Conservation (phyloP, 64 coral and sea anemone genomes). For the Montipora efflorescens region DNA sequence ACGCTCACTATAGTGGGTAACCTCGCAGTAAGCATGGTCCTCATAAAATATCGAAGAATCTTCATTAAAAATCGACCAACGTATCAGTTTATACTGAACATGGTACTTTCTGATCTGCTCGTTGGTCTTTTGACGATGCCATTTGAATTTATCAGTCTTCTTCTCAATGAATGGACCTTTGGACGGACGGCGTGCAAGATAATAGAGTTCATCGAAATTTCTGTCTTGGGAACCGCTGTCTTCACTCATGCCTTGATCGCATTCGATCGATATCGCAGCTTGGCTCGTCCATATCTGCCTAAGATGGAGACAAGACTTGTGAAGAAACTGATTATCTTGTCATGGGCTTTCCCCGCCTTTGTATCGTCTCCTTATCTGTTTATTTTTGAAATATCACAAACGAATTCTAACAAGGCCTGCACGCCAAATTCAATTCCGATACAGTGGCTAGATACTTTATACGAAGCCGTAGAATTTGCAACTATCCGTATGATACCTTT, state of each 20-base stretch:
- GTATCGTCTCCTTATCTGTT: conserved; percentile 49
- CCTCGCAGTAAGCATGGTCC: background rate
- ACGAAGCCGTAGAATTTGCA: background rate
- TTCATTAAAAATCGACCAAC: conserved; percentile 43
- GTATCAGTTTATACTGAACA: conserved; percentile 60
- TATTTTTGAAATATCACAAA: background rate
- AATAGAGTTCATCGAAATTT: conserved; percentile 54
- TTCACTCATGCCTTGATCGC: conserved; percentile 54
- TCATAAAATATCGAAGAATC: background rate
- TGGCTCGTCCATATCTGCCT: conserved; percentile 57
- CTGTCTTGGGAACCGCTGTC: conserved; percentile 39
- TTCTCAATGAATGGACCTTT: conserved; percentile 50
- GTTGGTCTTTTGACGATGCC: conserved; percentile 49
- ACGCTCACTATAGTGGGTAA: conserved; percentile 13
- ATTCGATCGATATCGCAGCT: conserved; percentile 49
- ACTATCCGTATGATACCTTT: conserved; percentile 16
- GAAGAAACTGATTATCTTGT: conserved; percentile 17
- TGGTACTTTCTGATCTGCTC: conserved; percentile 39
- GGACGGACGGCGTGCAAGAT: conserved; percentile 16
- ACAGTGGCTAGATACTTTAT: conserved; percentile 56
- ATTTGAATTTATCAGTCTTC: conserved; percentile 30
- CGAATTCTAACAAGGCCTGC: conserved; percentile 1
- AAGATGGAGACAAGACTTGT: conserved; percentile 22
- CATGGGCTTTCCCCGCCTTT: conserved; percentile 43
- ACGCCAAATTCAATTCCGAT: conserved; percentile 6